Evolutionary conservation across 2,888 invertebrate species (phyloP), one percentile per base, ranked within the genome.

Genomic region (Sesamia inferens): DNA sequence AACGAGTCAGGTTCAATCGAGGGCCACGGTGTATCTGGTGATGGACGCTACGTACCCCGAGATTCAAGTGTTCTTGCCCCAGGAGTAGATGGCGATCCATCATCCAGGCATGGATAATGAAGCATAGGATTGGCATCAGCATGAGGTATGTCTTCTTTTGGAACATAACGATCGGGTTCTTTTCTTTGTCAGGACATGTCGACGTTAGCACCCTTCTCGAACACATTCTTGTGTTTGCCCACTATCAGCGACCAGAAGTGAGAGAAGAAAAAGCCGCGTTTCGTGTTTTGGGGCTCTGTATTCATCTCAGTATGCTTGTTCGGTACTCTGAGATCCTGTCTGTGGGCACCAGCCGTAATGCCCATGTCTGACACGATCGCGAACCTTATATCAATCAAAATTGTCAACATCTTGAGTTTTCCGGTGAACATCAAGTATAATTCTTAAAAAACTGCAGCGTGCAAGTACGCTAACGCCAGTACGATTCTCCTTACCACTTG

Each of bases 231-330:
- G 92, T 99, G 99, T 92, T 99, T 99, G 80, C 97, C 97, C 67
- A 98, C 95, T 96, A 99, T 96, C 83, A 99, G 95, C 99, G 99
- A 99, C 31, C 99, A 99, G 91, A 99, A 98, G 93, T 99, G 99
- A 0, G 99, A 98, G 94, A 99, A 99, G 96, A 99, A 99, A 96
- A 99, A 99, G 0, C 99, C 99, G 78, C 99, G 96, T 54, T 96
- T 96, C 0, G 98, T 97, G 90, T 99, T 99, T 92, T 99, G 99
- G 0, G 99, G 99, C 93, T 99, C 99, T 0, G 98, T 99, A 90
- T 99, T 97, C 0, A 98, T 98, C 88, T 98, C 98, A 39, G 98
- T 98, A 93, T 98, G 99, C 94, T 99, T 99, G 93, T n/a, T n/a
- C n/a, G n/a, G n/a, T 99, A 99, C 92, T 99, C 96, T 95, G 86